Evolutionary conservation across 2,888 invertebrate species (phyloP), one percentile per base, ranked within the genome.

Genomic region (Cephalotes varians): DNA sequence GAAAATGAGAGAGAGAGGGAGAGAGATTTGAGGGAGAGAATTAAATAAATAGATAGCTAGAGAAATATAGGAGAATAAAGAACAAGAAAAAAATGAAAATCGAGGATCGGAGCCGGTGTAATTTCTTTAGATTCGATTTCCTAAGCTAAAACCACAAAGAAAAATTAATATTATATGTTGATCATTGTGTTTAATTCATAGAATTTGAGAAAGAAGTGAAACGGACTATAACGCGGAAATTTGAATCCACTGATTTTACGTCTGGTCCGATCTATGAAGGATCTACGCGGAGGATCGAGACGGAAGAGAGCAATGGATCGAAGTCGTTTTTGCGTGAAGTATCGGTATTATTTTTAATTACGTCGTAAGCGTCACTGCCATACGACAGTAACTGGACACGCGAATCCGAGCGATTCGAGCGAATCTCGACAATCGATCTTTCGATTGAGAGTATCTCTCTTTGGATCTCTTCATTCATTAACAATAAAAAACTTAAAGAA

Each of bases 261-360:
- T 31, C n/a, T 15, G 34, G 31, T 12, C 40, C 44, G 7, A 44
- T n/a, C n/a, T n/a, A n/a, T n/a, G 25, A 67, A 31, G 12, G 6
- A 71, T 54, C 31, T 56, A 28, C 18, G 18, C 15, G 51, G n/a
- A 60, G 34, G 31, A 49, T 67, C 37, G 37, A 54, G 25, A 81
- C 44, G 51, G 44, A 64, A 54, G 62, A 64, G 34, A 79, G 31
- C 47, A 18, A 44, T 18, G 31, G 51, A 47, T 47, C 83, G 58
- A 65, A 81, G 44, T 82, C 83, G 79, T 84, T 79, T 80, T 47
- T 58, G 56, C 54, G 58, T 86, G 79, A 85, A 82, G 47, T 77
- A 80, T 54, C 40, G 84, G 76, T 64, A 76, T 85, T 88, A 81
- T 77, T 88, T 88, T 79, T 76, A 6, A 60, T 28, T 81, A 60